Conservation (phyloP, 1,140 invertebrate species). For the Pogonomyrmex californicus region DNA sequence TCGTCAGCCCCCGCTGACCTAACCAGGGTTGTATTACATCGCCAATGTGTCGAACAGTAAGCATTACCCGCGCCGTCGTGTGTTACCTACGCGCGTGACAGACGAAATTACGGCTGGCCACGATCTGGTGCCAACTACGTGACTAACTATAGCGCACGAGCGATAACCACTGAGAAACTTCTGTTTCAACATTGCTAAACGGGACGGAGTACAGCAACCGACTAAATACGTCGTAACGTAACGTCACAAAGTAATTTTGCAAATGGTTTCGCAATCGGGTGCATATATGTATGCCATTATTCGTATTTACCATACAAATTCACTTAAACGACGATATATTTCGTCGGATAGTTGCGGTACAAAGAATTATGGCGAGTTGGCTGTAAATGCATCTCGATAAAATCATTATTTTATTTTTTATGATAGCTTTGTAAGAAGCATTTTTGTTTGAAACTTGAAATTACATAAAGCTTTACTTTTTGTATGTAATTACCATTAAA, state of each 20-base stretch:
- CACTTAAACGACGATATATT: neutral
- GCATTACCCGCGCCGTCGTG: slow-evolving; percentile 44
- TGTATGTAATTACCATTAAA: neutral
- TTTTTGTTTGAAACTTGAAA: neutral
- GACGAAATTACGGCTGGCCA: slow-evolving; percentile 60
- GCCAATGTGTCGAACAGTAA: slow-evolving; percentile 59
- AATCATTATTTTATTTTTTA: neutral
- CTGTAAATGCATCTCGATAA: neutral
- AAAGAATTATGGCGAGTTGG: neutral
- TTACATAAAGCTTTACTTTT: neutral
- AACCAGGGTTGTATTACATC: slow-evolving; percentile 48
- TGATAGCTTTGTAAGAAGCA: neutral
- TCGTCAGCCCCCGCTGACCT: slow-evolving; percentile 45
- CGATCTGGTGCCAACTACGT: slow-evolving; percentile 63
- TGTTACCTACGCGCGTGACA: slow-evolving; percentile 60
- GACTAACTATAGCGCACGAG: slow-evolving; percentile 36
- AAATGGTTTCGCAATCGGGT: slow-evolving; percentile 49
- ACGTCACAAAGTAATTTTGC: slow-evolving; percentile 59
- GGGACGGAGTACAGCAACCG: slow-evolving; percentile 18
- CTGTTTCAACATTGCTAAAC: slow-evolving; percentile 53
- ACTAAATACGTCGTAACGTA: slow-evolving; percentile 47
- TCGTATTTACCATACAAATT: slow-evolving; percentile 3
- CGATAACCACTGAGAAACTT: slow-evolving; percentile 62
- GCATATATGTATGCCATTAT: slow-evolving; percentile 1
- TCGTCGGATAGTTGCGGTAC: neutral